phyloP scores from a whole-genome alignment of 1,140 invertebrate species.

The Ooceraea biroi region DNA sequence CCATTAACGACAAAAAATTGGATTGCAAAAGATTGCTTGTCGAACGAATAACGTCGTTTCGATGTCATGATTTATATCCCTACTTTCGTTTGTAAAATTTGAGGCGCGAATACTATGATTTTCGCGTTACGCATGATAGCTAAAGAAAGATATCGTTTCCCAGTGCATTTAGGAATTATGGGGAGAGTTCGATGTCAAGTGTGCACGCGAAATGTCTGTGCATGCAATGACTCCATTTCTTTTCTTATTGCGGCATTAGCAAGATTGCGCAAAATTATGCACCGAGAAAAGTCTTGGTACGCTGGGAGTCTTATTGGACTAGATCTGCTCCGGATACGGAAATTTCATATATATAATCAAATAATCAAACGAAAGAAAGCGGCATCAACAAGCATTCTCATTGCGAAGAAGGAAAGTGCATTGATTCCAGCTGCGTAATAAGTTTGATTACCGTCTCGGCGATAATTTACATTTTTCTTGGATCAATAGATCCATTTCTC shows the following conservation, averaged over 20 bases:
- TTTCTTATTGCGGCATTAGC: slow-evolving; percentile 21
- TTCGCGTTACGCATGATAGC: slow-evolving; percentile 43
- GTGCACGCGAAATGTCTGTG: slow-evolving; percentile 49
- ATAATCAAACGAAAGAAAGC: not conserved
- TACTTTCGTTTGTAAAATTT: slow-evolving; percentile 14
- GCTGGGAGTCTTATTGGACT: not conserved
- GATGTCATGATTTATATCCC: not conserved
- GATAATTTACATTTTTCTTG: not conserved
- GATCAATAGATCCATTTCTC: not conserved
- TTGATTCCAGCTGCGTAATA: not conserved
- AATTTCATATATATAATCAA: too few relatives aligned
- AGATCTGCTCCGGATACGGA: not conserved
- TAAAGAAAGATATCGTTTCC: slow-evolving; percentile 37
- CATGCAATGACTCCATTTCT: slow-evolving; percentile 39
- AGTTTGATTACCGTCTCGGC: not conserved
- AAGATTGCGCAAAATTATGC: slow-evolving; percentile 29
- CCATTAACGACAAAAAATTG: too few relatives aligned
- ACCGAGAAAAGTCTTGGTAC: not conserved
- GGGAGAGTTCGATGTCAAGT: slow-evolving; percentile 56
- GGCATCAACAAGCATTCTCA: not conserved
- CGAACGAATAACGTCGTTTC: not conserved
- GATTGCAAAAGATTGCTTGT: not conserved
- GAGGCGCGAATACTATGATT: slow-evolving; percentile 4
- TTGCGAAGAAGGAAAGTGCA: not conserved
- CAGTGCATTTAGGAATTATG: slow-evolving; percentile 29